Evolutionary conservation across 2,888 invertebrate genomes (phyloP), one percentile per base, ranked within the genome.

Genomic region (Norana najaformis): DNA sequence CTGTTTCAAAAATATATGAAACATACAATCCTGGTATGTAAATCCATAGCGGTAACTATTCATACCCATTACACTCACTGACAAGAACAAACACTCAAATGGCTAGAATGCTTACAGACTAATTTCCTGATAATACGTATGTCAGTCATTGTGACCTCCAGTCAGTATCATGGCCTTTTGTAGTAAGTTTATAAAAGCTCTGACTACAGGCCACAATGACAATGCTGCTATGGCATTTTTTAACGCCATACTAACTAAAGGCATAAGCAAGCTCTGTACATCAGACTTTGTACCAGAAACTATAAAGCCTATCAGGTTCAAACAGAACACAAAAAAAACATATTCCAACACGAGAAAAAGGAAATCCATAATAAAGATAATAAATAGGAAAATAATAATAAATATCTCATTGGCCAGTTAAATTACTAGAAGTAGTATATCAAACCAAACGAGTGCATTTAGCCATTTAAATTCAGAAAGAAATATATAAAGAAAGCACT

Each of bases 11-110:
- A 69, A 69, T 8, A n/a, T 69, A n/a, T n/a, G n/a, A n/a, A 69
- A 69, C 69, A 69, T 69, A n/a, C n/a, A 69, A 69, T 69, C 69
- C 69, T 69, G n/a, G n/a, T 69, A 69, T n/a, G n/a, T 69, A 69
- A 69, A n/a, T 69, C 69, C n/a, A n/a, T n/a, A 69, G 11, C 11
- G 69, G 30, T 8, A 69, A n/a, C 11, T 69, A 69, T 69, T 69
- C 69, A n/a, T n/a, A 69, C n/a, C 30, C 69, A 69, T 3, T 69
- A 30, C 69, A 69, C 30, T 69, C 30, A 69, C 69, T n/a, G 69
- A n/a, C 8, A 69, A 69, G 69, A 69, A 69, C n/a, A 69, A 53
- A 69, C n/a, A 16, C 69, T 11, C 5, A 30, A 69, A 8, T n/a
- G 11, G 30, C 8, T 16, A 69, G 23, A 47, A 47, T 47, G 47